phyloP scores from a whole-genome alignment of 2,113 vertebrate genomes.

The Zapornia atra region DNA sequence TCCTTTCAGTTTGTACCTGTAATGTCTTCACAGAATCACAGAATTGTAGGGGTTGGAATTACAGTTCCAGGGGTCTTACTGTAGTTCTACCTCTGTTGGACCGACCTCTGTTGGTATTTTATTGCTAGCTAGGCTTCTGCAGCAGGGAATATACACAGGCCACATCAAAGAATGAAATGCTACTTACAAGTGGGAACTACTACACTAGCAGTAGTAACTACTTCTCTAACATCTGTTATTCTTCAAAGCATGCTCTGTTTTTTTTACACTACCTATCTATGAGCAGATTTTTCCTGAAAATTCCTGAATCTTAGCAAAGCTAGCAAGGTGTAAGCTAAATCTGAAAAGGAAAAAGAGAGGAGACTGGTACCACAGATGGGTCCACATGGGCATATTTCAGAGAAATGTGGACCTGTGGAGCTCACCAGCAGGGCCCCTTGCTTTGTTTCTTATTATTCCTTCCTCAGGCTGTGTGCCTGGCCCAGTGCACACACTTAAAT shows the following conservation, averaged over 20 bases:
- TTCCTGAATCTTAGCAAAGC: not conserved
- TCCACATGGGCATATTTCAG: not conserved
- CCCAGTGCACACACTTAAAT: not conserved
- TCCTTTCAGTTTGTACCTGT: conserved; percentile 32
- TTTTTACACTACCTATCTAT: not conserved
- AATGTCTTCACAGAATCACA: not conserved
- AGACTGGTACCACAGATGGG: not conserved
- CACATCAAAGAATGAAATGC: conserved; percentile 31
- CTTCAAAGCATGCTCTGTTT: not conserved
- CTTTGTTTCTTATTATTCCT: not conserved
- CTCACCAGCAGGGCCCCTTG: not conserved
- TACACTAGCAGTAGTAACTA: not conserved
- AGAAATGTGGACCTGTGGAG: not conserved
- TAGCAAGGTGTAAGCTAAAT: not conserved
- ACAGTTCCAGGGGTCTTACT: not conserved
- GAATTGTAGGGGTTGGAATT: not conserved
- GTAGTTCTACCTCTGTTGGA: not conserved
- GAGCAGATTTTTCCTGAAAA: not conserved
- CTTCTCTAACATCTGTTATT: conserved; percentile 27
- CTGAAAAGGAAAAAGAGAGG: not conserved
- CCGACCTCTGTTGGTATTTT: not conserved
- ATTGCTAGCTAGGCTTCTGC: not conserved
- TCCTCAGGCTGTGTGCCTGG: not conserved
- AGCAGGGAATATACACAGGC: not conserved
- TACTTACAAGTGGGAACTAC: conserved; percentile 18